phyloP scores from a whole-genome alignment of 2,888 invertebrate genomes.

The Orchesella flavescens region DNA sequence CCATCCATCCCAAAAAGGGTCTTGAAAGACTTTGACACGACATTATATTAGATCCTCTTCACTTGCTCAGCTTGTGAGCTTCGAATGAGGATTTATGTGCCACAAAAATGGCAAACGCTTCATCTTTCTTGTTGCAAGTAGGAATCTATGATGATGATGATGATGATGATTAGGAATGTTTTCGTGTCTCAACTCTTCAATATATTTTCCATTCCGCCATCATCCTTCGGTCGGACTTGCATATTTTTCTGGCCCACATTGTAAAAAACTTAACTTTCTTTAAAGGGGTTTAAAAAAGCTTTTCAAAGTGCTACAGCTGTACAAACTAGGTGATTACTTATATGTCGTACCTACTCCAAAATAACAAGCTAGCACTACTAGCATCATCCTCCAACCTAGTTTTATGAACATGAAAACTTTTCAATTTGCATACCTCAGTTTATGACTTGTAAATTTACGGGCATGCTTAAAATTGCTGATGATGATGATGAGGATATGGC shows the following conservation, averaged over 20 bases:
- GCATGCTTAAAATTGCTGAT: not conserved
- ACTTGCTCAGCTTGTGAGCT: not conserved
- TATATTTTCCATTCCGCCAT: not conserved
- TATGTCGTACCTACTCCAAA: not conserved
- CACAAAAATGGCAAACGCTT: constrained; percentile 28
- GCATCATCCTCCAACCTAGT: not conserved
- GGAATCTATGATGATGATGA: not conserved
- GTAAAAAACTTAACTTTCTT: not conserved
- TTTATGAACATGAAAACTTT: constrained; percentile 13
- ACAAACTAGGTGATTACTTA: too few species aligned
- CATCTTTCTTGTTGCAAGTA: not conserved
- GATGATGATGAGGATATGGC: not conserved
- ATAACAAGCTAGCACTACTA: not conserved
- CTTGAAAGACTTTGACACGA: too few species aligned
- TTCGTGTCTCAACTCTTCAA: not conserved
- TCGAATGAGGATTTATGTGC: constrained; percentile 24
- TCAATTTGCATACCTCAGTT: constrained; percentile 45
- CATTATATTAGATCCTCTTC: too few species aligned
- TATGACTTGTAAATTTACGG: constrained; percentile 9
- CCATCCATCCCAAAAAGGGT: not conserved
- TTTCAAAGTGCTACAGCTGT: too few species aligned
- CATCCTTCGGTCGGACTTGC: too few species aligned
- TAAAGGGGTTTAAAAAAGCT: not conserved
- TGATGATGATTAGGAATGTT: not conserved
- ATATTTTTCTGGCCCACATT: not conserved